Evolutionary conservation across 2,888 invertebrate species (phyloP), one percentile per base, ranked within the genome.

Genomic region (Cyaniris semiargus): DNA sequence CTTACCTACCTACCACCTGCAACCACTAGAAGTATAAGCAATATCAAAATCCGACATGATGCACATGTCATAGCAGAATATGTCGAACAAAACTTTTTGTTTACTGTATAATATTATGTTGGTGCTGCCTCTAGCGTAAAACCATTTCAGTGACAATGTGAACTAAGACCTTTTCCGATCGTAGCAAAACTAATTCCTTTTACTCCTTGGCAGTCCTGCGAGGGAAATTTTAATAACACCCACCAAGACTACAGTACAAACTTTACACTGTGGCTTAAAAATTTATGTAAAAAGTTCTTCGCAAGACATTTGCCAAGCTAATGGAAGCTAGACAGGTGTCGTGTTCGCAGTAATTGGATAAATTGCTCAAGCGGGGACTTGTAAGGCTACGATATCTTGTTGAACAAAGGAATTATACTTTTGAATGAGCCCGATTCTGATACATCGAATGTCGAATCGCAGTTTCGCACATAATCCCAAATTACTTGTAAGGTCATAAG

Each of bases 221-320:
- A 15, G 27, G 15, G 23, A 23, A 21, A 58, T 58, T 66, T 66
- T 66, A 18, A 27, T 66, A 18, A 6, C 1, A 66, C 27, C 27
- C 1, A 21, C 8, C 60, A 66, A 66, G 27, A 27, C 27, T 31
- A 2, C 66, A 15, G 31, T 60, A 66, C 13, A 31, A 27, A 66
- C 66, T 66, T 66, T 31, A 15, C 18, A 60, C 23, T 60, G 60
- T 66, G 66, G 27, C 27, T 66, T 66, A 66, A 66, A 66, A 66
- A 31, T 66, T 66, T 18, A 66, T 66, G 66, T 66, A 66, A 66
- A 66, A 66, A 66, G 27, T 66, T 66, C 18, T 53, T 18, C 15
- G 53, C 18, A 31, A 23, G 66, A 15, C 18, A 31, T 66, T 66
- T 66, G 66, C 66, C 66, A 18, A 31, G 66, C 66, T 66, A 18